Evolutionary conservation across 1,140 invertebrate genomes (phyloP), one percentile per base, ranked within the genome.

Genomic region (Aricia agestis): DNA sequence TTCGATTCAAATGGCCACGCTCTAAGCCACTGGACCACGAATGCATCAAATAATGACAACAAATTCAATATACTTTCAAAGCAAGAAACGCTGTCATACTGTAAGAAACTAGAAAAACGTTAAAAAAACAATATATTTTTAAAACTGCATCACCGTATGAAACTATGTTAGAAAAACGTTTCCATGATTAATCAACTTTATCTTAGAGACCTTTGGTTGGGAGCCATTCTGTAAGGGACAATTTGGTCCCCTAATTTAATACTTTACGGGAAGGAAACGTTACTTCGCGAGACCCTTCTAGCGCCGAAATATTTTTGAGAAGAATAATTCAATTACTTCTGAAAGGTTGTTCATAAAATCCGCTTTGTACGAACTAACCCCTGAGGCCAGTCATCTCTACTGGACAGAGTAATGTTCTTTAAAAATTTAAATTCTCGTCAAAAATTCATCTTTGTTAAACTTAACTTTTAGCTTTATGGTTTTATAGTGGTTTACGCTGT

Each of bases 291-390:
- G 45, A 52, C 45, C 45, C 45, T 52, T 52, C 45, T 10, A 52
- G 45, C 45, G 45, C 0, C 45, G 45, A 52, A 52, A 52, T 52
- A 52, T 52, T 11, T 15, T 11, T 15, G 45, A 52, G 45, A 52
- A 52, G 45, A 52, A 52, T 52, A 52, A 52, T 52, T 52, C 45
- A 52, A 52, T 52, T 52, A 52, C 45, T 52, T 52, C 0, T 15
- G 45, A 52, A 52, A 52, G 45, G 45, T 52, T 52, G 45, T 52
- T 52, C 45, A 52, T 52, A 52, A 52, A 52, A 52, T 52, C 45
- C 13, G 11, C 45, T 52, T 52, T 52, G 13, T 52, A 52, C 11
- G 45, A 52, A 52, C 45, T 52, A 52, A 52, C 45, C 45, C 45
- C 36, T 9, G 45, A 52, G 45, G 45, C 11, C 45, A 45, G 42